phyloP scores from a whole-genome alignment of 53 echinoderm and acorn worm species.

The Temnopleurus reevesii region DNA sequence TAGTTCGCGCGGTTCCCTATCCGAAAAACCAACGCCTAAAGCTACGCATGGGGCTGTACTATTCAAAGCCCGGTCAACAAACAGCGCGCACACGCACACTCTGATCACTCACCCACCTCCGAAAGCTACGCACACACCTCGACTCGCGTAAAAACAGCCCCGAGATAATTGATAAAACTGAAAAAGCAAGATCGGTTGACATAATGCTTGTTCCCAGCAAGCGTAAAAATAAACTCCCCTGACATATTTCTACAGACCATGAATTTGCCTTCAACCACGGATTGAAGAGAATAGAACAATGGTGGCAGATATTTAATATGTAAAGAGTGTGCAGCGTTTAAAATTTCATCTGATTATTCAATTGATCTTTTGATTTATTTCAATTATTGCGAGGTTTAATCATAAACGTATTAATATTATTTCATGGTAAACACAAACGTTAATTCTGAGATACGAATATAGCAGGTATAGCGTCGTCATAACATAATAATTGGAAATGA shows the following conservation, averaged over 20 bases:
- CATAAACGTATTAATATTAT: no score
- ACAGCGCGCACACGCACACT: conserved; percentile 33
- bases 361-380: no score
- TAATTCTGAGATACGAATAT: no score
- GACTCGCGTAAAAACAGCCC: conserved; percentile 20
- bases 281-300: no score
- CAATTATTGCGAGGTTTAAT: no score
- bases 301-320: no score
- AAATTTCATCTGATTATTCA: no score
- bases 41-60: conserved; percentile 35
- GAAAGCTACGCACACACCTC: not conserved
- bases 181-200: conserved; percentile 21
- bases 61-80: conserved; percentile 25
- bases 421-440: no score
- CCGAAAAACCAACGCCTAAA: conserved; percentile 3
- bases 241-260: conserved; percentile 38
- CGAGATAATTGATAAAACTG: conserved; percentile 31
- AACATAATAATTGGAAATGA: no score
- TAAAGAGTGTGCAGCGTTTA: no score
- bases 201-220: conserved; percentile 31
- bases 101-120: conserved; percentile 24
- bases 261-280: not conserved
- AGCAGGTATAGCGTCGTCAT: no score
- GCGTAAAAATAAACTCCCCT: conserved; percentile 36
- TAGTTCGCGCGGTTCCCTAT: not conserved